Conservation (phyloP, 2,113 vertebrate genomes). For the Athene cunicularia region DNA sequence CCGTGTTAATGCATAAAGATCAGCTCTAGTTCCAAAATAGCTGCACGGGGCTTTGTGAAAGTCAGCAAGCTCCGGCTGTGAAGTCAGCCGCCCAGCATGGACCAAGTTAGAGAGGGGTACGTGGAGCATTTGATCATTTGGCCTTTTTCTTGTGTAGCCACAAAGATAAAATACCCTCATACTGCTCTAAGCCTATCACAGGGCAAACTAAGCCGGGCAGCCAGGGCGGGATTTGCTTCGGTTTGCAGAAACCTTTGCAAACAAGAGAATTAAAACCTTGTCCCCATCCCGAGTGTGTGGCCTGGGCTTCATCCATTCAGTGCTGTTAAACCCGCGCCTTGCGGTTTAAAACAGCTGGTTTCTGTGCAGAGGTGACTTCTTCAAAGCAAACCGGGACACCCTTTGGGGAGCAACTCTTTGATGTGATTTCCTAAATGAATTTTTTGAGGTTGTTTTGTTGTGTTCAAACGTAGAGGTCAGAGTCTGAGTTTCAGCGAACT, state of each 20-base stretch:
- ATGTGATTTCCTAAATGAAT: not conserved
- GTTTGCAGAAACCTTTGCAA: not conserved
- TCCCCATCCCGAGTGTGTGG: not conserved
- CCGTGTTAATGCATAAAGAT: not conserved
- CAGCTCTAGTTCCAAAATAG: conserved; percentile 37
- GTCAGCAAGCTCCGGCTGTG: not conserved
- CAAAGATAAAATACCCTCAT: not conserved
- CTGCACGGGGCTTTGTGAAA: not conserved
- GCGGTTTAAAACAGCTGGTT: accelerated
- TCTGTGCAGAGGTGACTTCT: not conserved
- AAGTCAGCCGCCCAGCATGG: not conserved
- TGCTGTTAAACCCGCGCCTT: not conserved
- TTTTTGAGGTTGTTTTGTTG: not conserved
- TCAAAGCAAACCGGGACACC: not conserved
- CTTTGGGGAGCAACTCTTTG: not conserved
- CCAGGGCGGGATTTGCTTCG: not conserved
- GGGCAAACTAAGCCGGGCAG: not conserved
- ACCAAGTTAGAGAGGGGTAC: not conserved
- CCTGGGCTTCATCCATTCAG: accelerated
- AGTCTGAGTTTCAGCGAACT: not conserved
- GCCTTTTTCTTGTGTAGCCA: not conserved
- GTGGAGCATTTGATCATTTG: not conserved
- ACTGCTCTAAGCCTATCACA: not conserved
- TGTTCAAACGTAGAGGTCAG: not conserved
- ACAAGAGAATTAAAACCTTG: not conserved